Evolutionary conservation across 2,113 vertebrate species (phyloP).

Genomic region (Crotophaga sulcirostris): DNA sequence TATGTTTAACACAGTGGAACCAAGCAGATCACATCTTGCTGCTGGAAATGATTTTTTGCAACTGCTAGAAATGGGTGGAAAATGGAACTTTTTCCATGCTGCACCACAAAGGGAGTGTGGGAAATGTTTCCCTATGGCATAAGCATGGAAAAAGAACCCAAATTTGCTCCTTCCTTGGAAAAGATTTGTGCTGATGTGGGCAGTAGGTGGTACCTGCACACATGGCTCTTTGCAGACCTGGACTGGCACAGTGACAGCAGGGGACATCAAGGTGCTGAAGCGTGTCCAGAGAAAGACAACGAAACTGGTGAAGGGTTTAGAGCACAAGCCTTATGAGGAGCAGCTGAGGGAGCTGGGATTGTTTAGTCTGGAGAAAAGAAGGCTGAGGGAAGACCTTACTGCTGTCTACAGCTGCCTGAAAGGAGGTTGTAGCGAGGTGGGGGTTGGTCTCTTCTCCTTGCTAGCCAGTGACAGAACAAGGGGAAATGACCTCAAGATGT

Average conservation of each 20-base stretch:
- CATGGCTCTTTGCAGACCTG: fast-evolving
- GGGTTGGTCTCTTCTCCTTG: too few species aligned
- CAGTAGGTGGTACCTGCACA: fast-evolving
- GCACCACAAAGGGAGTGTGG: fast-evolving
- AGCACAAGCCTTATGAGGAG: too few species aligned
- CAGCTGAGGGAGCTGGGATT: too few species aligned
- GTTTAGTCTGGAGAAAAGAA: too few species aligned
- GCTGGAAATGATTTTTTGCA: background rate
- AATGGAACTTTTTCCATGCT: fast-evolving
- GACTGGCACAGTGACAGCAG: fast-evolving
- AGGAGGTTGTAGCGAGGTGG: too few species aligned
- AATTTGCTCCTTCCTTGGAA: background rate
- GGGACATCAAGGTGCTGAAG: too few species aligned
- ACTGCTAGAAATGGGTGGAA: background rate
- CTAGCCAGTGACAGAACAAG: too few species aligned
- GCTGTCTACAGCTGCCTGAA: too few species aligned
- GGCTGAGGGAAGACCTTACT: too few species aligned
- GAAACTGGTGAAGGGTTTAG: too few species aligned
- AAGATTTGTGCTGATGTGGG: background rate
- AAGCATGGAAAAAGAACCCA: background rate
- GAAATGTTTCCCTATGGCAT: fast-evolving
- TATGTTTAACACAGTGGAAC: fast-evolving
- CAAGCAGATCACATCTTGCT: fast-evolving
- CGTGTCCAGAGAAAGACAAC: too few species aligned
- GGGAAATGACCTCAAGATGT: too few species aligned